Base-by-base conservation (phyloP, 1,140 invertebrate genomes). In the Calosoma granatense region DNA sequence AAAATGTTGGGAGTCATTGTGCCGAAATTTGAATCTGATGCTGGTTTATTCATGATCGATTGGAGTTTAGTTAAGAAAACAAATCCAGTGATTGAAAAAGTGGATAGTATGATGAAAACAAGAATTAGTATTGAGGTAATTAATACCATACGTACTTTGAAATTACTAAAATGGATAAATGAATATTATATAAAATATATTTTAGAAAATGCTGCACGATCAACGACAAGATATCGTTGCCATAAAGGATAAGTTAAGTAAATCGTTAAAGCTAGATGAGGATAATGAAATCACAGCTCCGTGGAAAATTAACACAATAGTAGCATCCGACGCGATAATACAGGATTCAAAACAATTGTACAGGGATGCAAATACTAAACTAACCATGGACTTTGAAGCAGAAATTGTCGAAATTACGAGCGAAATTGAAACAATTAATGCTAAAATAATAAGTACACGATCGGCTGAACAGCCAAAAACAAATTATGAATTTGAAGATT, bases 1-100 rank as follows among this genome's bases (percentile, higher is more conserved):
- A 56, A 66, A 20, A 64, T 64, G 14, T 60, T 73, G 0, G 60
- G 67, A 20, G 36, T 77, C 22, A 53, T 78, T 23, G 64, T 76
- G 3, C 72, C 70, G 1, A 60, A 65, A 9, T 58, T 59, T 9
- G 53, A 63, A 6, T 67, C 63, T 1, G 57, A 65, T 3, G 65
- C 68, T 9, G 65, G 67, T 0, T 53, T 71, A 2, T 72, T 72
- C 51, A 57, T 55, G 0, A 53, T 72, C 22, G 58, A 70, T 22
- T 56, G 20, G 22, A 22, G 67, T 64, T 0, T 55, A 67, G 30
- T 59, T 68, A 20, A 51, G 68, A 52, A 60, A 61, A 0, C 60
- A 63, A 53, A 70, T 56, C 55, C 55, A 20, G 19, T 56, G 20
- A 1, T 70, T 21, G 67, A 67, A 1, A 69, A 72, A 57, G 20